These are phyloP conservation scores for Haemorhous mexicanus DNA, from an alignment of 2,113 vertebrate genomes.

Conservation along the genomic window DNA sequence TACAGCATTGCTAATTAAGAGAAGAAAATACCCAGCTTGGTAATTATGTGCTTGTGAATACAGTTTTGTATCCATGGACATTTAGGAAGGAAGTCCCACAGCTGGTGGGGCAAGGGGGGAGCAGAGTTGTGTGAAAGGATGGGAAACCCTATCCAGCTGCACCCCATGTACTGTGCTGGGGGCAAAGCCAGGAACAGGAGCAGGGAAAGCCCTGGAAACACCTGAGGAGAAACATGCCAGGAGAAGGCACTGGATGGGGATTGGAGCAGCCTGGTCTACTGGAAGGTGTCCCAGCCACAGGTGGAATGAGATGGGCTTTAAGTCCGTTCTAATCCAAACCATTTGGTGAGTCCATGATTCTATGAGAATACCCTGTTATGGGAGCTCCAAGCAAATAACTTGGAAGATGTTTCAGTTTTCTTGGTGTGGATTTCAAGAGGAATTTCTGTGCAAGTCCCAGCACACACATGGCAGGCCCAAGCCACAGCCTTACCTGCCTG, in stretches of 20 bases:
- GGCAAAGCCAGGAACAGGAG: background rate
- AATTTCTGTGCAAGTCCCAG: background rate
- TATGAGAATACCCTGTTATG: accelerated
- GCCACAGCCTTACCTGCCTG: accelerated
- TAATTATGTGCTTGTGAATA: slow-evolving; percentile 37
- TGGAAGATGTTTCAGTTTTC: background rate
- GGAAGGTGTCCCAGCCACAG: background rate
- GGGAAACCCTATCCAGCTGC: background rate
- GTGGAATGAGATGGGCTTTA: background rate
- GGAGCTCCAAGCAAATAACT: no score
- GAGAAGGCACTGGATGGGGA: background rate
- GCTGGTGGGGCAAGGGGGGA: background rate
- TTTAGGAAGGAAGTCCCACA: background rate
- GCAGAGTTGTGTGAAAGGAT: background rate
- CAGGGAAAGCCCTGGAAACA: background rate
- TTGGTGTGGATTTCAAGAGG: background rate
- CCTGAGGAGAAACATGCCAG: background rate
- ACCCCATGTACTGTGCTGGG: accelerated
- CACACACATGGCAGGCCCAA: background rate
- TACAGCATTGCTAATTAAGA: slow-evolving; percentile 24
- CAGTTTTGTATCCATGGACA: background rate
- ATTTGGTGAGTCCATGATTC: background rate
- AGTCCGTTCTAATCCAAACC: background rate
- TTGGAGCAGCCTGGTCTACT: background rate
- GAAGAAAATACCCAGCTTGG: slow-evolving; percentile 36